Evolutionary conservation across 1,140 invertebrate species (phyloP), one percentile per base, ranked within the genome.

Genomic region (Penaeus chinensis): DNA sequence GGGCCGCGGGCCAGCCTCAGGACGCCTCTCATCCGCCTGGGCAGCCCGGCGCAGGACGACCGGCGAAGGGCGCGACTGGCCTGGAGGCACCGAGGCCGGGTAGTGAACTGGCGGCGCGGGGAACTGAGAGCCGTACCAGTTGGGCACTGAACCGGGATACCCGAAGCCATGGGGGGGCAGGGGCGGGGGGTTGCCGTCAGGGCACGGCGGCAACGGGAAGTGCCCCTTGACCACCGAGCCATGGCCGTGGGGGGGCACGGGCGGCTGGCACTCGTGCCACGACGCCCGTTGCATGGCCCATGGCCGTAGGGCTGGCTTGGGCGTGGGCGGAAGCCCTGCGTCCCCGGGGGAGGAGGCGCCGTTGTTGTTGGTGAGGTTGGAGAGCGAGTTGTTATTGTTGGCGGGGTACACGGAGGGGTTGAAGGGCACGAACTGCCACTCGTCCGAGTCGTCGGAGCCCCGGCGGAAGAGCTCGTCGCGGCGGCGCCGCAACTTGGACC

Each of bases 371-470:
- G 78, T 42, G 16, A 24, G 18, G n/a, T 60, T 61, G 32, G 69
- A 69, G 32, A 81, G 27, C 62, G 61, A 85, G 84, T 89, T 89
- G 63, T 82, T 85, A 69, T 83, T 86, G 65, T 77, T 89, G 76
- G 84, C 80, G 18, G 80, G 84, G 69, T 89, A 90, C 54, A 90
- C 88, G 5, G 87, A 82, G 16, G 89, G 89, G 65, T 90, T 90
- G 76, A 90, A 90, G 19, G 89, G 87, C 74, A 90, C 89, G 78
- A 90, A 90, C 82, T 90, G 89, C 89, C 89, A 90, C 77, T 90
- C 89, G 66, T 90, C 89, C 42, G 80, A 87, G n/a, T 90, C 89
- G 66, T 90, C 89, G 54, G 89, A 89, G 37, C 84, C 88, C 24
- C 87, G 87, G 27, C 89, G 87, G 69, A 90, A 90, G 65, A 90